A percentile compares a stretch with the other conserved stretches of the same genome.
Evolutionary conservation across 2,797 vertebrate species (phyloP).

Genomic region (Anguilla obscura): DNA sequence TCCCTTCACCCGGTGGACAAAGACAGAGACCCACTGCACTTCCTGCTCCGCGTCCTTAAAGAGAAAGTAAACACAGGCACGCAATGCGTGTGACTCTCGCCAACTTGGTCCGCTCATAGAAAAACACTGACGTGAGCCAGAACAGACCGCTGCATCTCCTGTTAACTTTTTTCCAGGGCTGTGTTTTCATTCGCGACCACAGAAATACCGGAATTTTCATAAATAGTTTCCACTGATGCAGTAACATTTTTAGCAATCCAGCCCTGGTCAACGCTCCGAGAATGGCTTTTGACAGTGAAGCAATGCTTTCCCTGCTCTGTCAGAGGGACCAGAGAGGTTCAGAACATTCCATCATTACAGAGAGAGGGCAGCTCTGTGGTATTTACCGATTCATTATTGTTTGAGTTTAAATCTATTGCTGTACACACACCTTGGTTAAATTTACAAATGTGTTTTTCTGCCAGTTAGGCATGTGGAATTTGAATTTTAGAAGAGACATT

Average conservation of each 20-base stretch:
- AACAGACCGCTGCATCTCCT: not conserved
- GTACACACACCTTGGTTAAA: not conserved
- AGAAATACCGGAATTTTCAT: not conserved
- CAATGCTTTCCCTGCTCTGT: not conserved
- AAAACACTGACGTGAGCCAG: conserved; percentile 16
- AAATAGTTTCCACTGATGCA: conserved; percentile 10
- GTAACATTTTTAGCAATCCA: not conserved
- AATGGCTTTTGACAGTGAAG: not conserved
- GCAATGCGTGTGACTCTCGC: not conserved
- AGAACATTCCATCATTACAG: not conserved
- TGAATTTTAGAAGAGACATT: not conserved
- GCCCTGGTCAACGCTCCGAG: not conserved
- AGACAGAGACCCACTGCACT: not conserved
- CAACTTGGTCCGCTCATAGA: conserved; percentile 7
- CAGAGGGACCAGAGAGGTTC: not conserved
- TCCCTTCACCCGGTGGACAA: not conserved
- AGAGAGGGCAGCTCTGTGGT: not conserved
- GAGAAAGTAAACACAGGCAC: not conserved
- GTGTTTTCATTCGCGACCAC: not conserved
- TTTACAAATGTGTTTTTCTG: not conserved
- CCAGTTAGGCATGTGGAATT: not conserved
- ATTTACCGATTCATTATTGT: not conserved
- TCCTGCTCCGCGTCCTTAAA: not conserved
- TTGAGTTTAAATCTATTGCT: not conserved
- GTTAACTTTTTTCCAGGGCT: not conserved